Conservation (phyloP, 1,140 invertebrate genomes). For the Archivesica marissinica region DNA sequence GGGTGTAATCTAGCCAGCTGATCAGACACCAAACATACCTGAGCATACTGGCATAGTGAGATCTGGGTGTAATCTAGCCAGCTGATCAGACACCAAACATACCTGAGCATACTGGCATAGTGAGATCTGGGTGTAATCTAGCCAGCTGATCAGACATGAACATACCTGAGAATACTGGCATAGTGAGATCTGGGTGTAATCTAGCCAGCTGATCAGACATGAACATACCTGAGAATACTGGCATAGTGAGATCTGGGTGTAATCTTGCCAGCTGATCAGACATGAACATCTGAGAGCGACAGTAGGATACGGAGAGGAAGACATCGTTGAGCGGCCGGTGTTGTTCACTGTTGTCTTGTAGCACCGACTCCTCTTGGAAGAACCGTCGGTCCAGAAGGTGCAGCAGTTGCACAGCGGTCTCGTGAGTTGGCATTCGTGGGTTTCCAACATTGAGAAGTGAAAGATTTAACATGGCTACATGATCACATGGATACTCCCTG, state of each 20-base stretch:
- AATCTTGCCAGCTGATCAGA: conserved; percentile 95
- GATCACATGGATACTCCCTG: conserved; percentile 99
- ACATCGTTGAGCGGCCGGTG: conserved; percentile 88
- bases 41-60: too few species aligned
- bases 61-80: too few species aligned
- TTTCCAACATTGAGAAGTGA: conserved; percentile 98
- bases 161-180: too few species aligned
- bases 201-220: too few species aligned
- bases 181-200: too few species aligned
- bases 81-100: too few species aligned
- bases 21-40: too few species aligned
- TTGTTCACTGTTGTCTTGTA: conserved; percentile 75
- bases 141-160: too few species aligned
- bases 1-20: too few species aligned
- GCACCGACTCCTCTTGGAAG: conserved; percentile 86
- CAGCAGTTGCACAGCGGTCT: conserved; percentile 96
- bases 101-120: too few species aligned
- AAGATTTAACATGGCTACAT: conserved; percentile 98
- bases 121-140: too few species aligned
- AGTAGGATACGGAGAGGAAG: conserved; percentile 93
- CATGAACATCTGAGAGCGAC: conserved; percentile 95
- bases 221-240: conserved; percentile 96
- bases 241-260: conserved; percentile 99
- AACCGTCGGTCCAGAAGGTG: conserved; percentile 97
- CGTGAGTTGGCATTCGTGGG: conserved; percentile 94